A percentile compares a stretch with the other conserved stretches of the same genome.
Evolutionary conservation across 2,888 invertebrate genomes (phyloP).

Genomic region (Patella ulyssiponensis): DNA sequence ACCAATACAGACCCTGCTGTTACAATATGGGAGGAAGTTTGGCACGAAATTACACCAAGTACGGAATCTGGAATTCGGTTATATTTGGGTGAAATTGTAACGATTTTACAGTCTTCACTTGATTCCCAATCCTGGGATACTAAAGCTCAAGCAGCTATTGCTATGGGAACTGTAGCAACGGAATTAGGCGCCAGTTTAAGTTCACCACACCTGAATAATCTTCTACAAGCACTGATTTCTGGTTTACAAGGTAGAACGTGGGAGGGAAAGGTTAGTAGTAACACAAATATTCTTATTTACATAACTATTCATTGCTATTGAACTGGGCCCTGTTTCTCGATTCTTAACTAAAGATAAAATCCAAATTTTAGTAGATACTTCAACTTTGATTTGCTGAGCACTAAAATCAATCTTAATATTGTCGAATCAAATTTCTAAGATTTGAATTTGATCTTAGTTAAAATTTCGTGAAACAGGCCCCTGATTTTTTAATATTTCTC

Average conservation of each 20-base stretch:
- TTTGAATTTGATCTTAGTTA: no score
- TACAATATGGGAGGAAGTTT: constrained; percentile 86
- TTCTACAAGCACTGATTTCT: constrained; percentile 80
- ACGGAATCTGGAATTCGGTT: constrained; percentile 85
- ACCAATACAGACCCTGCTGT: constrained; percentile 17
- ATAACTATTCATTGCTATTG: no score
- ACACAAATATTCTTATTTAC: neutral
- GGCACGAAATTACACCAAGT: constrained; percentile 89
- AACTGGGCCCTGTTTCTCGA: no score
- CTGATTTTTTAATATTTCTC: neutral
- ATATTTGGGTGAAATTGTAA: constrained; percentile 82
- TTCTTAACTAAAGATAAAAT: no score
- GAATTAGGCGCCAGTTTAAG: constrained; percentile 80
- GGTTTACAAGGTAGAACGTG: constrained; percentile 88
- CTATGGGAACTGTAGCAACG: constrained; percentile 84
- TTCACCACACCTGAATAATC: constrained; percentile 74
- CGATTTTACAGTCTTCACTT: constrained; percentile 81
- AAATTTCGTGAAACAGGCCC: no score
- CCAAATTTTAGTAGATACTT: no score
- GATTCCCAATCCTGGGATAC: constrained; percentile 89
- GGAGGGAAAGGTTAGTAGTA: constrained; percentile 79
- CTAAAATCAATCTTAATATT: no score
- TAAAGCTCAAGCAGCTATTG: constrained; percentile 89
- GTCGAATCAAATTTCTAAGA: no score
- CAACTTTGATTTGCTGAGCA: no score